Evolutionary conservation across 2,113 vertebrate species (phyloP).

Genomic region (Nanorana parkeri): DNA sequence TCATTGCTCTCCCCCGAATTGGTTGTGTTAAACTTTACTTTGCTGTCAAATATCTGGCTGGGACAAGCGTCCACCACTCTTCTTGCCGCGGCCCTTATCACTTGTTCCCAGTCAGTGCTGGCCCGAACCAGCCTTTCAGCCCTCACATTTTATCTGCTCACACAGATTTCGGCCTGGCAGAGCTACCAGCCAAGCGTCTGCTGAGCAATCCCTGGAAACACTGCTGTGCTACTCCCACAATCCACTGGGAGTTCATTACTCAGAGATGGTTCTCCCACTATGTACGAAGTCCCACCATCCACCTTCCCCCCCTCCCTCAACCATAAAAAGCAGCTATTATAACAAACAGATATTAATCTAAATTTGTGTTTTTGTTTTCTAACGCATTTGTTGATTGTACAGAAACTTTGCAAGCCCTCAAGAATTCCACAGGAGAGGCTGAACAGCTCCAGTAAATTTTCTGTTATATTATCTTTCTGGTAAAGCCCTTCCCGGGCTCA

Average conservation of each 20-base stretch:
- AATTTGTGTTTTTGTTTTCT: slow-evolving; percentile 86
- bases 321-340: slow-evolving; percentile 71
- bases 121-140: slow-evolving; percentile 81
- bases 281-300: slow-evolving; percentile 69
- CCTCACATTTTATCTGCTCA: slow-evolving; percentile 86
- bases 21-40: slow-evolving; percentile 79
- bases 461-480: slow-evolving; percentile 84
- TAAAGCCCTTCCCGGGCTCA: slow-evolving; percentile 81
- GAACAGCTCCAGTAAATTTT: slow-evolving; percentile 82
- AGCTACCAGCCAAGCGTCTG: slow-evolving; percentile 69
- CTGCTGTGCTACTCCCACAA: slow-evolving; percentile 70
- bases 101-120: slow-evolving; percentile 83
- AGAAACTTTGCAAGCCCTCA: slow-evolving; percentile 83
- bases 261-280: slow-evolving; percentile 75
- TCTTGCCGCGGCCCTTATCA: slow-evolving; percentile 88
- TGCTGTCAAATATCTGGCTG: slow-evolving; percentile 77
- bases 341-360: slow-evolving; percentile 74
- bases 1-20: slow-evolving; percentile 68
- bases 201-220: slow-evolving; percentile 71
- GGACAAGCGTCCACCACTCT: slow-evolving; percentile 71
- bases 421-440: slow-evolving; percentile 78
- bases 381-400: slow-evolving; percentile 85
- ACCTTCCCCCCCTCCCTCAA: slow-evolving; percentile 70
- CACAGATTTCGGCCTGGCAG: slow-evolving; percentile 85
- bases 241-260: slow-evolving; percentile 84